Conservation (phyloP, 1,140 invertebrate species). For the Listronotus bonariensis region DNA sequence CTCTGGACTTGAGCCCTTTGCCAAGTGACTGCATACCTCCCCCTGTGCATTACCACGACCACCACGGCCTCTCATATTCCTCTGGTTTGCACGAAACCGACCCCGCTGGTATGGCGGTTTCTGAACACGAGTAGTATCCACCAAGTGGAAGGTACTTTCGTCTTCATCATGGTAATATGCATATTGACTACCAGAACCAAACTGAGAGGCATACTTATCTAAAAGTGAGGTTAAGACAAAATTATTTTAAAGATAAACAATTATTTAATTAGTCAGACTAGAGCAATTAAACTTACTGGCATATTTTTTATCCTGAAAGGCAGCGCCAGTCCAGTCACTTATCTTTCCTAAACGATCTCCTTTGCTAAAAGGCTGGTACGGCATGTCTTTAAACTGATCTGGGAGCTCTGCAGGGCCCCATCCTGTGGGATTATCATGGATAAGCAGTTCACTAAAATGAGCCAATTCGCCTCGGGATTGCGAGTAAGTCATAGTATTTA, state of each 20-base stretch:
- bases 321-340: constrained; percentile 96
- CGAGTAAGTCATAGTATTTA: constrained; percentile 29
- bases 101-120: constrained; percentile 90
- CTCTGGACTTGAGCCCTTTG: constrained; percentile 62
- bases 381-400: constrained; percentile 96
- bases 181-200: constrained; percentile 93
- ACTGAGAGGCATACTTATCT: constrained; percentile 96
- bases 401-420: constrained; percentile 96
- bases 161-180: constrained; percentile 98
- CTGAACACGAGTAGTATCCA: constrained; percentile 90
- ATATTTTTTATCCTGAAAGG: constrained; percentile 93
- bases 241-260: not conserved
- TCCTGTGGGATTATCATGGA: constrained; percentile 88
- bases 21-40: constrained; percentile 70
- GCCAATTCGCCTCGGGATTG: constrained; percentile 12
- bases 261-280: no score
- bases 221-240: constrained; percentile 1
- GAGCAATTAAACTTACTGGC: constrained; percentile 72
- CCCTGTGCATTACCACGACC: constrained; percentile 67
- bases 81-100: constrained; percentile 79
- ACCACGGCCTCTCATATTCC: constrained; percentile 77
- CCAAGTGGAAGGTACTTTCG: constrained; percentile 97
- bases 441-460: constrained; percentile 61
- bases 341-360: constrained; percentile 96
- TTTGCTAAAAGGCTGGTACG: constrained; percentile 98